phyloP scores from a whole-genome alignment of 2,797 vertebrate species.

The Esox lucius region DNA sequence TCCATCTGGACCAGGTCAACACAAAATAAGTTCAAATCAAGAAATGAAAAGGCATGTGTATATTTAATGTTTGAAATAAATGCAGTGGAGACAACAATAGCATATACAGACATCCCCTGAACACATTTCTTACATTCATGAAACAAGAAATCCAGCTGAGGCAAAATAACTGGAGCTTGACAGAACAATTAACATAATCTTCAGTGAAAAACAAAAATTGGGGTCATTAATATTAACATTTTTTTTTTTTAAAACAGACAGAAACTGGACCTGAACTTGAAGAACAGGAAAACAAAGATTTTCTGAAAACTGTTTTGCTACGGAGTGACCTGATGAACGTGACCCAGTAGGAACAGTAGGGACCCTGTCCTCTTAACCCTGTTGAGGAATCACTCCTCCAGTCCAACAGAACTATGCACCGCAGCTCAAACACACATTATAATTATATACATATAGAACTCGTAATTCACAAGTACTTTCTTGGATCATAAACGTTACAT shows the following conservation, averaged over 20 bases:
- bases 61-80: slow-evolving; percentile 42
- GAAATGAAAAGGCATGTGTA: slow-evolving; percentile 49
- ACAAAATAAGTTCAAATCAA: neutral
- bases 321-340: neutral
- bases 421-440: neutral
- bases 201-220: slow-evolving; percentile 13
- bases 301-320: too few relatives aligned
- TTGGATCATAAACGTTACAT: slow-evolving; percentile 2
- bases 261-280: too few relatives aligned
- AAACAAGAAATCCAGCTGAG: slow-evolving; percentile 13
- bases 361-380: too few relatives aligned
- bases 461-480: neutral
- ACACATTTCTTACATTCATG: slow-evolving; percentile 47
- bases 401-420: too few relatives aligned
- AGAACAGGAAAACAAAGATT: too few relatives aligned
- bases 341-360: neutral
- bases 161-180: slow-evolving; percentile 8
- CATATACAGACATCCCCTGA: slow-evolving; percentile 24
- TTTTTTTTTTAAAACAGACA: neutral
- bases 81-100: slow-evolving; percentile 35
- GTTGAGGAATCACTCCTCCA: too few relatives aligned
- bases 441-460: neutral
- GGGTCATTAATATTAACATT: neutral
- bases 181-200: slow-evolving; percentile 17
- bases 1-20: too few relatives aligned